These are phyloP conservation scores for Dryoscopus gambensis DNA, from an alignment of 2,113 vertebrate genomes.

Conservation along the genomic window DNA sequence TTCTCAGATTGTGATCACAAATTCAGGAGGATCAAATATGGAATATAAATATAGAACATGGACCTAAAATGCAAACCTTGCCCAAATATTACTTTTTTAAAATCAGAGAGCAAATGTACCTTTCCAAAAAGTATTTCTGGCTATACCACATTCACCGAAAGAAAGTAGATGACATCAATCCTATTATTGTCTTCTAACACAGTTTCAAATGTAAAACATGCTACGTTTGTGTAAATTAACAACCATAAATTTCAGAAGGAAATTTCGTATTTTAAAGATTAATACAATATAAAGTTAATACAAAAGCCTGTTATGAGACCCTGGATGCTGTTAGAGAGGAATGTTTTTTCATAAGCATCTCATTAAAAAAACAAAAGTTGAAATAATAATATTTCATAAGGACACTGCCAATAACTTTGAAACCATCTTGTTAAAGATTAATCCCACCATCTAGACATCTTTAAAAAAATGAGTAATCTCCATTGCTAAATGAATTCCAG, in stretches of 20 bases:
- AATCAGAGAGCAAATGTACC: background rate
- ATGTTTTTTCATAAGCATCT: background rate
- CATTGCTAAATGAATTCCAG: background rate
- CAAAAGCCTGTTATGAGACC: background rate
- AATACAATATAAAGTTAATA: background rate
- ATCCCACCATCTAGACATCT: background rate
- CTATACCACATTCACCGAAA: background rate
- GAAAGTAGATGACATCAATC: background rate
- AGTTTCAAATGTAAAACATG: constrained; percentile 25
- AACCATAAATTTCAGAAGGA: background rate
- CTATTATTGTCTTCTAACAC: background rate
- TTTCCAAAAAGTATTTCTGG: constrained; percentile 6
- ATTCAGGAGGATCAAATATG: background rate
- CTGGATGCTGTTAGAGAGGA: background rate
- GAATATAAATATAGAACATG: background rate
- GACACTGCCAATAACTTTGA: background rate
- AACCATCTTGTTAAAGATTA: background rate
- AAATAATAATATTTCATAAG: background rate
- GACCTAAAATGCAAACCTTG: background rate
- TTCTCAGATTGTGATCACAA: background rate
- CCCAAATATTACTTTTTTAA: background rate
- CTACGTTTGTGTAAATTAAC: background rate
- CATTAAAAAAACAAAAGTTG: background rate
- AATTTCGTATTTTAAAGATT: background rate
- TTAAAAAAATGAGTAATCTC: background rate